Base-by-base conservation (phyloP, 2,888 invertebrate species). In the Spisula solida region DNA sequence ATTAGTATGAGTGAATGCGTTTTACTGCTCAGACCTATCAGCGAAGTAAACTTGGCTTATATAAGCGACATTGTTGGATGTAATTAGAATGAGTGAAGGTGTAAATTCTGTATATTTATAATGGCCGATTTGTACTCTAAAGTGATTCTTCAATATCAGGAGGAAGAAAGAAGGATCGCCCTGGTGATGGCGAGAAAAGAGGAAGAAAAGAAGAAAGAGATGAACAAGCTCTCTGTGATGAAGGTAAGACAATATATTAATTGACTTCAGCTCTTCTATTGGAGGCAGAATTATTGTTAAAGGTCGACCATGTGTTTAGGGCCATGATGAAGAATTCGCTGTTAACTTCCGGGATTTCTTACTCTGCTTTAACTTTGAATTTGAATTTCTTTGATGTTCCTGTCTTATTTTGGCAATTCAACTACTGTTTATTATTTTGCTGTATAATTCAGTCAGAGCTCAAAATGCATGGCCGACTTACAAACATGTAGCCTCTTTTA, bases 141-240 rank as follows among this genome's bases (percentile, higher is more conserved):
- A 66, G 89, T 88, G 78, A 90, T 92, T 90, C 85, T 92, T 51
- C 89, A 91, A 87, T 92, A 90, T 31, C 93, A 96, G 96, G 96
- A 96, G 88, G 96, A 96, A 85, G 96, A 96, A 88, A 90, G 96
- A 56, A 92, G 96, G 85, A 94, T 96, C 55, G 96, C 96, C 0
- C 90, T 95, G 29, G 95, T 96, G 12, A 96, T 96, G 95, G 96
- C 95, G 8, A 90, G 95, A 6, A 96, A 96, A 90, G 96, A 96
- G 82, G 96, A 96, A 84, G 96, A 96, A 82, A 96, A 95, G 92
- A 95, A 94, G 86, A 93, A 95, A 89, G 96, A 96, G 85, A 92
- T 94, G 85, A 95, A 95, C 89, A 96, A 96, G 87, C 92, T 95
- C 55, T 95, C 96, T 18, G 92, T 95, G 8, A 94, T 96, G 92